Percentiles rank a stretch among this genome's conserved stretches.
These are phyloP conservation scores for Drosophila paranaensis DNA, from an alignment of 2,888 invertebrate genomes.

Conservation along the genomic window DNA sequence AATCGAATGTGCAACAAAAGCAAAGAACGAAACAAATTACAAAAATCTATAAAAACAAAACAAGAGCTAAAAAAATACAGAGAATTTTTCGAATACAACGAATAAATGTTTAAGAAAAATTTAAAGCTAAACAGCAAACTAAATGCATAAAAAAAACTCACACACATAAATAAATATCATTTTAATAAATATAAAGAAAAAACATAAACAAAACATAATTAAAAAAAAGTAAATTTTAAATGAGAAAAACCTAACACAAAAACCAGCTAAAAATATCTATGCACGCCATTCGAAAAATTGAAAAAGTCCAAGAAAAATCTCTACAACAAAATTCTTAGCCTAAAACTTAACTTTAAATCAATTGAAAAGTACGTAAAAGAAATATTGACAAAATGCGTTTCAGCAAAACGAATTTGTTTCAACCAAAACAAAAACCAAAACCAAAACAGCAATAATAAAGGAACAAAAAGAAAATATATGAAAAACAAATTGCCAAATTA, in stretches of 20 bases:
- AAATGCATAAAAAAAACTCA: conserved; percentile 1
- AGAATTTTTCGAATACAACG: conserved; percentile 81
- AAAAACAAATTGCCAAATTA: conserved; percentile 67
- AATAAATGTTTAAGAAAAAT: conserved; percentile 74
- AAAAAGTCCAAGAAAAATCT: conserved; percentile 23
- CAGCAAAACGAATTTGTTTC: conserved; percentile 73
- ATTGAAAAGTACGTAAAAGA: conserved; percentile 37
- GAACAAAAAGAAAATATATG: conserved; percentile 24
- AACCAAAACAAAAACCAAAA: conserved; percentile 30
- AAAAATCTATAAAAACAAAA: conserved; percentile 26
- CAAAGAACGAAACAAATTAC: conserved; percentile 12
- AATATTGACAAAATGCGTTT: conserved; percentile 67
- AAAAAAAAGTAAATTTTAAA: conserved; percentile 17
- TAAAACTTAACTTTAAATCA: conserved; percentile 27
- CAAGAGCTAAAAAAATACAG: conserved; percentile 33
- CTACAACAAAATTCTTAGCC: conserved; percentile 63
- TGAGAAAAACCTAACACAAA: neutral
- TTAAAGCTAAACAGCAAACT: conserved; percentile 26
- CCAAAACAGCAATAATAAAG: conserved; percentile 54
- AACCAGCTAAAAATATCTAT: conserved; percentile 40
- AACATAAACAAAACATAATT: neutral
- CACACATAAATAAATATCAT: conserved; percentile 12
- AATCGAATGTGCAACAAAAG: conserved; percentile 29
- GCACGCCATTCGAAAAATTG: conserved; percentile 37
- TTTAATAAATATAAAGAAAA: neutral